phyloP scores from a whole-genome alignment of 2,797 vertebrate genomes.

The Sphenopsis melanotis region DNA sequence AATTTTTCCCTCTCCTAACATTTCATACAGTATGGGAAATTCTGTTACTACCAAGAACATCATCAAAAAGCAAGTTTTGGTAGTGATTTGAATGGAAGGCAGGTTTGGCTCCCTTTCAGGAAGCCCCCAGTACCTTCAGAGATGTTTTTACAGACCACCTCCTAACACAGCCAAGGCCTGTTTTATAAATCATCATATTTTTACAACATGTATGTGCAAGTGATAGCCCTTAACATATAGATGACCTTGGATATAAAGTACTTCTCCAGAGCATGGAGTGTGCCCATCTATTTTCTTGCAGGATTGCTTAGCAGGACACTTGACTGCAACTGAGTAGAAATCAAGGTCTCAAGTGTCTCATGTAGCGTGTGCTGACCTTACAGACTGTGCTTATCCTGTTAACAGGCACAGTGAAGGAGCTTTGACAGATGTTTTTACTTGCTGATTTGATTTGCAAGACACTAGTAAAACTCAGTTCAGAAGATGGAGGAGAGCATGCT shows the following conservation, averaged over 20 bases:
- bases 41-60: background rate
- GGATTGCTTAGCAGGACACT: background rate
- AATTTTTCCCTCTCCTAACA: background rate
- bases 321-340: background rate
- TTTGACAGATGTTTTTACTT: background rate
- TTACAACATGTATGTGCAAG: background rate
- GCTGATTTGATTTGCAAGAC: background rate
- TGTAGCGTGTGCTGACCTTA: rapidly evolving
- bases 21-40: background rate
- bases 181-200: background rate
- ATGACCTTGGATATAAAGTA: background rate
- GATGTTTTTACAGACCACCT: background rate
- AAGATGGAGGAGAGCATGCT: background rate
- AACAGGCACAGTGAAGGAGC: background rate
- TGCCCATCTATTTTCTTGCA: background rate
- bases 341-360: background rate
- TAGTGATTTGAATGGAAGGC: background rate
- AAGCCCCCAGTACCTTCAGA: background rate
- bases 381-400: background rate
- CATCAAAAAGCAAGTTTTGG: background rate
- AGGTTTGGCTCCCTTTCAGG: background rate
- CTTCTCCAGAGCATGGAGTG: background rate
- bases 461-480: background rate
- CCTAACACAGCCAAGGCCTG: background rate
- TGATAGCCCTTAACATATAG: background rate